Base-by-base conservation (phyloP, 2,113 vertebrate genomes). In the Romanogobio albipinnatus region DNA sequence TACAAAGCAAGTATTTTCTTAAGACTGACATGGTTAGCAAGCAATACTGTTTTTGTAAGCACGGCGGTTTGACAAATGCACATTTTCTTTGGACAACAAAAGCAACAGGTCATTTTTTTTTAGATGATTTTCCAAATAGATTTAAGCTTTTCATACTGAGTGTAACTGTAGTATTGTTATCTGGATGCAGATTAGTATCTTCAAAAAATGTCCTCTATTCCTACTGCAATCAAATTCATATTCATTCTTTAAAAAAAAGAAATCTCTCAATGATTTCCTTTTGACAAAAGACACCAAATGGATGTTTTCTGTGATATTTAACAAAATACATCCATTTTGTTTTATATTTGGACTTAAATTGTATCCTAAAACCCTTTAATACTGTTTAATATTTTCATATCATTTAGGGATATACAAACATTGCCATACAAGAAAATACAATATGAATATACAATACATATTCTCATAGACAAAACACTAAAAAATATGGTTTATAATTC, bases 371-470 rank as follows among this genome's bases (percentile, higher is more conserved):
- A 15, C 29, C 26, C 13, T 81, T 59, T 22, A 59, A 59, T 24
- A 19, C 61, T 56, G 73, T 66, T 70, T 74, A n/a, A 47, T 51
- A 76, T 53, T 75, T 71, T 88, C 79, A 77, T 74, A 68, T 82
- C 19, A 36, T 76, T 53, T 36, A 89, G 74, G 86, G 87, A 88
- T 81, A 61, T 86, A 87, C 80, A 88, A 86, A 77, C 83, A 61
- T 79, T 70, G 78, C 82, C 90, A 85, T 89, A 84, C 85, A 82
- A 74, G 79, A 89, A 89, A 91, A 89, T 91, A 86, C 61, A 78
- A 73, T 92, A 91, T 85, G 83, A 92, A 93, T 93, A 91, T 92
- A 89, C 91, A 91, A 39, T 87, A 84, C 89, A 90, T 89, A 86
- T 90, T 80, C 74, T 85, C 87, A 85, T 70, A 90, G 90, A 92